Evolutionary conservation across 2,797 vertebrate genomes (phyloP).

Genomic region (Enteromius afrohamiltoni): DNA sequence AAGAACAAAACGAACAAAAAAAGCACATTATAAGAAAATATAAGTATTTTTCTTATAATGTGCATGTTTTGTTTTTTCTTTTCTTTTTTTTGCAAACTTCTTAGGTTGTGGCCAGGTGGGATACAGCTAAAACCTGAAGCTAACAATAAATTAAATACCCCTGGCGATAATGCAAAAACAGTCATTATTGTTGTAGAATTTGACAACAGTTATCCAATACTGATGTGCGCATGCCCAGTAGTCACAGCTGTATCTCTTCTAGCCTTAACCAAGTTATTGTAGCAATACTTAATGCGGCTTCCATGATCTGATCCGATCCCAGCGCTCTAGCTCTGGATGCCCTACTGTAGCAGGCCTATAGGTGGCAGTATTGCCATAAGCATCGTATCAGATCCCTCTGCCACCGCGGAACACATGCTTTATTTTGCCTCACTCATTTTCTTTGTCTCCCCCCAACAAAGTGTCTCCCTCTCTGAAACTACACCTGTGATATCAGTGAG

Average conservation of each 20-base stretch:
- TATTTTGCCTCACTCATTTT: slow-evolving; percentile 34
- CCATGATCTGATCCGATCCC: neutral
- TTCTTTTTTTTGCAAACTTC: neutral
- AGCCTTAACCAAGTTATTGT: neutral
- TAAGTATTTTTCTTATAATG: no score
- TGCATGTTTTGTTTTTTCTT: neutral
- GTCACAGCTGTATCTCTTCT: no score
- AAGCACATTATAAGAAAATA: no score
- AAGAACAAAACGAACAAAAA: no score
- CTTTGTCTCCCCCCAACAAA: slow-evolving; percentile 53
- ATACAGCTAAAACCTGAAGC: no score
- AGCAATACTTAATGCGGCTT: no score
- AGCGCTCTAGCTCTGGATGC: neutral
- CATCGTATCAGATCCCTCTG: neutral
- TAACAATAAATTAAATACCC: no score
- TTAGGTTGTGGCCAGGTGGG: no score
- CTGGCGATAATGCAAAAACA: no score
- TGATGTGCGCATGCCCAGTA: no score
- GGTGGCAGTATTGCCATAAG: slow-evolving; percentile 54
- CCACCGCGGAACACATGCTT: neutral
- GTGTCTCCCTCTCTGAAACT: slow-evolving; percentile 82
- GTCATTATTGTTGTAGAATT: no score
- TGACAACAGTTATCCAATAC: no score
- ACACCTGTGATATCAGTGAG: slow-evolving; percentile 64
- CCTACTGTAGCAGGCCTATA: slow-evolving; percentile 29